Evolutionary conservation across 2,797 vertebrate species (phyloP).

Genomic region (Myotis pilosus): DNA sequence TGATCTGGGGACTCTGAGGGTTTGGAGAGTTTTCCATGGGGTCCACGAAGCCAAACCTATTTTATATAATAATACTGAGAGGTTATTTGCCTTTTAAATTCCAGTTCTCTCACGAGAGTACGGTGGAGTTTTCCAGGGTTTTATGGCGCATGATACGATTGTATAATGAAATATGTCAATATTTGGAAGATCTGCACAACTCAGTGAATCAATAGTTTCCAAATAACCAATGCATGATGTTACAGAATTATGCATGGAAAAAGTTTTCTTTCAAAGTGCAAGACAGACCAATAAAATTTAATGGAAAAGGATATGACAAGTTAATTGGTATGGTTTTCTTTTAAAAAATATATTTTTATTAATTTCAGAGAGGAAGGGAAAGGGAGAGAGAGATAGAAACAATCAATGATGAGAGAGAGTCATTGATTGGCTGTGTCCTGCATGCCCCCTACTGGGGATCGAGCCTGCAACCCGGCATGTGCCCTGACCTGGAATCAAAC

Average conservation of each 20-base stretch:
- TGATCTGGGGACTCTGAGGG: background rate
- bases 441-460: too few relatives aligned
- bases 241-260: background rate
- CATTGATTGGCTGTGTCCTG: too few relatives aligned
- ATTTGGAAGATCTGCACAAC: background rate
- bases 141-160: background rate
- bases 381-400: too few relatives aligned
- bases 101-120: background rate
- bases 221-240: background rate
- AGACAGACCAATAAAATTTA: background rate
- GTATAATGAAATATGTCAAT: background rate
- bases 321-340: slow-evolving; percentile 24
- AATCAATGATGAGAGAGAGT: too few relatives aligned
- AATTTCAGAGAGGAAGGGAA: too few relatives aligned
- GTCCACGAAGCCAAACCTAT: background rate
- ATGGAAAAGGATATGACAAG: background rate
- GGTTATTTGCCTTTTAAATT: background rate
- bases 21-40: background rate
- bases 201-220: background rate
- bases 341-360: too few relatives aligned
- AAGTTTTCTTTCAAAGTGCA: background rate
- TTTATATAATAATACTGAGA: background rate
- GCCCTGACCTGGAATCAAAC: too few relatives aligned
- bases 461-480: too few relatives aligned
- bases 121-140: background rate